Evolutionary conservation across 2,113 vertebrate genomes (phyloP).

Genomic region (Neoarius graeffei): DNA sequence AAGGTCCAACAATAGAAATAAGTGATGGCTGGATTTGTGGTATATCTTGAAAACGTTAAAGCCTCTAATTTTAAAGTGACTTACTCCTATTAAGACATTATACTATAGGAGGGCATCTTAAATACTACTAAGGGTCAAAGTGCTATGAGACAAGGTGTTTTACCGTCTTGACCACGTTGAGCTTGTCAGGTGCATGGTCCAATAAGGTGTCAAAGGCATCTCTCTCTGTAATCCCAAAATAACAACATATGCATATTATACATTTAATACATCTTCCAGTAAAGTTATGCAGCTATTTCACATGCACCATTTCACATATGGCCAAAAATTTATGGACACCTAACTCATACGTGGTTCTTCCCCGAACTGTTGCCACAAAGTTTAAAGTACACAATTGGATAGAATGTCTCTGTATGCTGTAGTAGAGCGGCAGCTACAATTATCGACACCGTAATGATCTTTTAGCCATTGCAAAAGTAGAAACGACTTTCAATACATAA

Average conservation of each 20-base stretch:
- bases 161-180: constrained; percentile 86
- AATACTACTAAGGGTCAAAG: not conserved
- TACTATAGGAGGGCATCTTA: not conserved
- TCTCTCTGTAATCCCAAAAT: constrained; percentile 67
- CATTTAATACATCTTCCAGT: not conserved
- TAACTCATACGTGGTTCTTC: not conserved
- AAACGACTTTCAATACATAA: no score
- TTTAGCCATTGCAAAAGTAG: no score
- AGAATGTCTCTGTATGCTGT: not conserved
- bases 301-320: not conserved
- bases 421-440: not conserved
- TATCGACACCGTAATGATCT: no score
- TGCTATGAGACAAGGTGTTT: not conserved
- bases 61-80: not conserved
- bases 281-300: not conserved
- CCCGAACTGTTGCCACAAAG: not conserved
- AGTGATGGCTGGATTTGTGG: not conserved
- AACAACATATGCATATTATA: not conserved
- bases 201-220: constrained; percentile 87
- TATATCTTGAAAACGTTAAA: not conserved
- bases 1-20: no score
- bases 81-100: not conserved
- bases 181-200: constrained; percentile 86
- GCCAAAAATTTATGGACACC: not conserved
- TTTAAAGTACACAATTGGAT: not conserved